A percentile compares a stretch with the other conserved stretches of the same genome.
phyloP scores from a whole-genome alignment of 1,140 invertebrate genomes.

The Neuroterus valhalla region DNA sequence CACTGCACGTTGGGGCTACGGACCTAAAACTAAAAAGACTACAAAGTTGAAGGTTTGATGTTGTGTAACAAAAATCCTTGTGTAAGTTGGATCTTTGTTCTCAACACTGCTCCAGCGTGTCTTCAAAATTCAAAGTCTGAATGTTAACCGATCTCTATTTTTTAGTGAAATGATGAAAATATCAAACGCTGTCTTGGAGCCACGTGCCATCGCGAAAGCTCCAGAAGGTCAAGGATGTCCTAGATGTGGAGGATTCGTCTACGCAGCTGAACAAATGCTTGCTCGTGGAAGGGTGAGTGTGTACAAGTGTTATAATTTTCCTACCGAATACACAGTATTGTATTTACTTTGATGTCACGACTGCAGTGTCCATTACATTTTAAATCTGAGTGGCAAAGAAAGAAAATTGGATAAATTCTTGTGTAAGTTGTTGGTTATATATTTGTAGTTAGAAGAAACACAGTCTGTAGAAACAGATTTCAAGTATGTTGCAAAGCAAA shows the following conservation, averaged over 20 bases:
- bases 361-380: no score
- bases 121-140: not conserved
- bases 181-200: conserved; percentile 79
- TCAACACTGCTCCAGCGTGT: not conserved
- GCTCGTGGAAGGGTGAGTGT: conserved; percentile 89
- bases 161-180: conserved; percentile 51
- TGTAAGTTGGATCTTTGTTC: not conserved
- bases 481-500: no score
- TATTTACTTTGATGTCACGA: conserved; percentile 14
- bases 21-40: not conserved
- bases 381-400: not conserved
- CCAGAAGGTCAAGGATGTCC: conserved; percentile 92
- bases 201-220: conserved; percentile 86
- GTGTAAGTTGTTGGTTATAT: not conserved
- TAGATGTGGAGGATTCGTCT: conserved; percentile 92
- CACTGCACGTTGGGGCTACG: not conserved
- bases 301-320: conserved; percentile 11
- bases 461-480: no score
- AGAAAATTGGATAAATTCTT: not conserved
- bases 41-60: not conserved
- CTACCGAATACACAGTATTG: not conserved
- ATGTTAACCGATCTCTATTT: conserved; percentile 21
- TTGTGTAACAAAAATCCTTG: not conserved
- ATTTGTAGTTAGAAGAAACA: no score
- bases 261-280: conserved; percentile 95